Conservation (phyloP, 2,113 vertebrate genomes). For the Isurus oxyrinchus region DNA sequence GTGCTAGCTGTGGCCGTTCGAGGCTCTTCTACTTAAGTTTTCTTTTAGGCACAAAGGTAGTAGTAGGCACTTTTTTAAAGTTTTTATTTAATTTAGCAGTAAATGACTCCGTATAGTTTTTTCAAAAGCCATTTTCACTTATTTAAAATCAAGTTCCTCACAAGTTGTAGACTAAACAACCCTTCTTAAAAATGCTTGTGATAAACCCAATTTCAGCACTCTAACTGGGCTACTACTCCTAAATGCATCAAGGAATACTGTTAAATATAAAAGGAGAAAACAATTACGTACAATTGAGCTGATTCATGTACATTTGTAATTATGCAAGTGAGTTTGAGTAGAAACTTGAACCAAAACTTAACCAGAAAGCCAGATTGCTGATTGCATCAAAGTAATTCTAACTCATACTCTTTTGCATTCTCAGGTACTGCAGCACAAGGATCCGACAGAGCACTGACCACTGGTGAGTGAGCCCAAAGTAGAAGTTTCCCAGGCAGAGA, state of each 20-base stretch:
- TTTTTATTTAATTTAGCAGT: background rate
- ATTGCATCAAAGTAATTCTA: background rate
- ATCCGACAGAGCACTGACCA: background rate
- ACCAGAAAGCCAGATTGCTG: background rate
- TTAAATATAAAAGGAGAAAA: no score
- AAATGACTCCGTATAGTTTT: background rate
- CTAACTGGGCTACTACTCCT: no score
- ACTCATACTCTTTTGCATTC: background rate
- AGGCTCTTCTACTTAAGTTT: no score
- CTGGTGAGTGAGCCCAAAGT: background rate
- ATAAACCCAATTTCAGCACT: background rate
- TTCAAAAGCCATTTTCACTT: background rate
- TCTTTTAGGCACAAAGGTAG: no score
- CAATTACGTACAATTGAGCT: no score
- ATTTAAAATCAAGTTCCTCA: background rate
- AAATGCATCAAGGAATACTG: no score
- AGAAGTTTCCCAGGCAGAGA: background rate
- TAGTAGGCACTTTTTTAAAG: no score
- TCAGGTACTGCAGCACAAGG: conserved; percentile 6
- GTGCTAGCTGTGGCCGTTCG: no score
- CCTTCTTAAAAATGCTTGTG: background rate
- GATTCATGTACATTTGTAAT: no score
- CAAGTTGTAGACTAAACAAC: no score
- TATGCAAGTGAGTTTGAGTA: no score
- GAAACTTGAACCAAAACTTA: no score